Percentiles rank a stretch among this genome's conserved stretches.
Conservation (phyloP, 2,113 vertebrate species). For the Lichenostomus cassidix region DNA sequence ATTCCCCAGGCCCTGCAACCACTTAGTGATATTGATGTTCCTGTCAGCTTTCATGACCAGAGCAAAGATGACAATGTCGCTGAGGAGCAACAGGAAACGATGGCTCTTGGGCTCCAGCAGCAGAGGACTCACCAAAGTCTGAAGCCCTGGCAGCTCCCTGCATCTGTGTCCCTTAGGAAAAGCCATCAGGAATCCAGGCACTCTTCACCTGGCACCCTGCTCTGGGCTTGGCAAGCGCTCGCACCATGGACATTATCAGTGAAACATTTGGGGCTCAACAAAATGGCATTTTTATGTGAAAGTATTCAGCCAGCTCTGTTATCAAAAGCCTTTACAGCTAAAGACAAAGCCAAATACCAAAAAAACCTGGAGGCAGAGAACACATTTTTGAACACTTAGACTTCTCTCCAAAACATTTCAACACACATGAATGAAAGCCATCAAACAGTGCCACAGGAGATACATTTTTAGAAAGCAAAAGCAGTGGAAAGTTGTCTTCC, state of each 20-base stretch:
- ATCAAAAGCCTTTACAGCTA: not conserved
- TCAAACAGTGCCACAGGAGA: not conserved
- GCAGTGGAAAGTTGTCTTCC: not conserved
- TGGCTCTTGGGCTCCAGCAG: not conserved
- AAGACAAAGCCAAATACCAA: not conserved
- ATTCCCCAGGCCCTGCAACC: slow-evolving; percentile 38
- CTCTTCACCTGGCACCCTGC: not conserved
- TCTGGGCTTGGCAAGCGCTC: not conserved
- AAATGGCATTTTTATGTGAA: not conserved
- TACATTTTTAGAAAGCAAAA: not conserved
- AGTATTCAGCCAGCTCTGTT: not conserved
- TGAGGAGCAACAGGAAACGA: not conserved
- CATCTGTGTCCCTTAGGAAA: rapidly evolving
- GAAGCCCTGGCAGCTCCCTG: not conserved
- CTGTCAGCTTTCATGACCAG: slow-evolving; percentile 51
- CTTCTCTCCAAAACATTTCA: not conserved
- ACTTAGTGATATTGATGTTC: slow-evolving; percentile 61
- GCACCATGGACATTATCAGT: not conserved
- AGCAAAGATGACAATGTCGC: slow-evolving; percentile 24
- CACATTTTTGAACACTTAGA: not conserved
- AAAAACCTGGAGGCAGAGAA: not conserved
- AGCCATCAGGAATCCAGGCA: not conserved
- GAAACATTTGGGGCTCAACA: not conserved
- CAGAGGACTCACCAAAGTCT: not conserved
- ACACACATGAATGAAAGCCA: not conserved